Evolutionary conservation across 2,888 invertebrate species (phyloP), one percentile per base, ranked within the genome.

Genomic region (Heliconius sara): DNA sequence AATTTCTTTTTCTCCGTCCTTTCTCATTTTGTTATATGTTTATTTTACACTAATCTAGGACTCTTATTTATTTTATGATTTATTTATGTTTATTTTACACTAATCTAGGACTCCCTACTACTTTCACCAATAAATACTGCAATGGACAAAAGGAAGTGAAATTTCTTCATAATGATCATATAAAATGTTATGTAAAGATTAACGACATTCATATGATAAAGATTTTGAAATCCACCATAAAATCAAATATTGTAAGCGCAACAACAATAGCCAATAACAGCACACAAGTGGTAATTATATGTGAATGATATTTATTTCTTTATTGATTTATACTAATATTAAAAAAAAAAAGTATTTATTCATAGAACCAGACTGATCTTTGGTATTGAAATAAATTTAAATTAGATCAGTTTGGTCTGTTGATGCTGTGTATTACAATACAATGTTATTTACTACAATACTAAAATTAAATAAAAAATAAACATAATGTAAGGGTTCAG

Each of bases 121-220:
- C 91, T 10, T 82, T 85, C 34, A 81, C 90, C 25, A 94, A 92
- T 80, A 89, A 87, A 85, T 93, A 94, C 81, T 95, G 95, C 81
- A 88, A 85, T 47, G 88, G 88, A 39, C 89, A 91, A 83, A 88
- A 89, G 78, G 86, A 88, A 25, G 85, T 94, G n/a, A 83, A 83
- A 81, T 94, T 93, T 86, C 86, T 94, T 30, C 89, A 86, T 79
- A 87, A 91, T 78, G 90, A 91, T 83, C 87, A 84, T 67, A 85
- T 90, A 63, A 87, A 84, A 80, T 95, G 95, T 82, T 88, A 84
- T 80, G 91, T 92, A 0, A 92, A 91, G 83, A 84, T 94, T 12
- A 85, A 88, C 25, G 92, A 95, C 80, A 84, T 95, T 7, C 92
- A 95, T 88, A 92, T 92, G 90, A 89, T 94, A 80, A 88, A 90